These are phyloP conservation scores for Hemicentrotus pulcherrimus DNA, from an alignment of 35 echinoderm and acorn worm species.

Conservation along the genomic window DNA sequence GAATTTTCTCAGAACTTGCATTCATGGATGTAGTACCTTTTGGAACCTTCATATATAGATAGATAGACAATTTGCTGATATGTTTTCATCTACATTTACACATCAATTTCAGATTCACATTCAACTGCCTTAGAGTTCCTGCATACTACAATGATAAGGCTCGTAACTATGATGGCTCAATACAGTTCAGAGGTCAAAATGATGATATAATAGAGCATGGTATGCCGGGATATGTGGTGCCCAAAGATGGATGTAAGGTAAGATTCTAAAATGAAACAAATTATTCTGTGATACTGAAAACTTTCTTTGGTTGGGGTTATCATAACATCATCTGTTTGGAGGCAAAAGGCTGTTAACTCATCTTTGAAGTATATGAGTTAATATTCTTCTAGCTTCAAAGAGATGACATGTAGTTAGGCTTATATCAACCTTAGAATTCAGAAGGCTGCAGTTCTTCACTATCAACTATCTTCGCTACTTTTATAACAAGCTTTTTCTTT, in stretches of 20 bases:
- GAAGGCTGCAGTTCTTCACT: no score
- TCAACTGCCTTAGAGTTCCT: slow-evolving; percentile 31
- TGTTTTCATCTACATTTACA: background rate
- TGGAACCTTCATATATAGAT: no score
- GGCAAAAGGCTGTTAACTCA: no score
- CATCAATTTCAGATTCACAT: slow-evolving; percentile 14
- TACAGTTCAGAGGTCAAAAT: slow-evolving; percentile 26
- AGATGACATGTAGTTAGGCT: no score
- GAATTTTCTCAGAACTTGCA: no score
- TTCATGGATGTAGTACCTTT: no score
- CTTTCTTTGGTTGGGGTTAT: background rate
- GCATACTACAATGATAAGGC: slow-evolving; percentile 30
- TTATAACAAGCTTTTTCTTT: no score
- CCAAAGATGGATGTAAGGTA: slow-evolving; percentile 49
- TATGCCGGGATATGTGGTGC: slow-evolving; percentile 3
- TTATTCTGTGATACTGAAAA: background rate
- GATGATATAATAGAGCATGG: slow-evolving; percentile 1
- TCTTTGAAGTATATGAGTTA: no score
- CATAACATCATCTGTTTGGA: no score
- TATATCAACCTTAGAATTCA: no score
- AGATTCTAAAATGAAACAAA: background rate
- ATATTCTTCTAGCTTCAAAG: no score
- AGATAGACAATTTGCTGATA: background rate
- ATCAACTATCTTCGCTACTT: no score
- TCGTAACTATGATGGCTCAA: background rate